These are phyloP conservation scores for Helicorthomorpha holstii DNA, from an alignment of 1,140 invertebrate genomes.

Conservation along the genomic window DNA sequence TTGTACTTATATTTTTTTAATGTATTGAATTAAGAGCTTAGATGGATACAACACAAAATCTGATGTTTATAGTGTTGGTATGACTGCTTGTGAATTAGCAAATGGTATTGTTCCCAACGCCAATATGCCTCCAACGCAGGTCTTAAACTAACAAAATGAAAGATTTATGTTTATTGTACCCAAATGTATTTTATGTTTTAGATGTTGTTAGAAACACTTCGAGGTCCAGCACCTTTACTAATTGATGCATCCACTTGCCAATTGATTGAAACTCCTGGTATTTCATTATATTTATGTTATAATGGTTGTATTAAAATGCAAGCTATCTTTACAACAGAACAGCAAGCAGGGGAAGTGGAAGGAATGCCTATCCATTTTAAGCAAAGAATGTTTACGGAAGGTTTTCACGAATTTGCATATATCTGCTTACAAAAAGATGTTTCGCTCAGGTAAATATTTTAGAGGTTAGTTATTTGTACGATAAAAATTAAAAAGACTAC, in stretches of 20 bases:
- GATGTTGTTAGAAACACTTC: slow-evolving; percentile 76
- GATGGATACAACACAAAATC: slow-evolving; percentile 72
- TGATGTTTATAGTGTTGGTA: slow-evolving; percentile 78
- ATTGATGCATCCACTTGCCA: slow-evolving; percentile 56
- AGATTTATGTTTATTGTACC: not conserved
- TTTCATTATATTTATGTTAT: too few species aligned
- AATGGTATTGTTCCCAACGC: slow-evolving; percentile 75
- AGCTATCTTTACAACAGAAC: slow-evolving; percentile 15
- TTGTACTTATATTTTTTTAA: not conserved
- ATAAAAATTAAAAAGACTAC: too few species aligned
- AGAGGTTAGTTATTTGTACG: too few species aligned
- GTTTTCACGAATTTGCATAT: slow-evolving; percentile 56
- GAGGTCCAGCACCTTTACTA: slow-evolving; percentile 54
- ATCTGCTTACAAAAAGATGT: slow-evolving; percentile 48
- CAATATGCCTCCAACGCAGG: slow-evolving; percentile 56
- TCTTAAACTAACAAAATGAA: slow-evolving; percentile 10
- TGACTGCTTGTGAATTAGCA: slow-evolving; percentile 70
- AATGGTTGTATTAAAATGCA: not conserved
- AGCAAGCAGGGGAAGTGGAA: slow-evolving; percentile 21
- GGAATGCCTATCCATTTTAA: slow-evolving; percentile 12
- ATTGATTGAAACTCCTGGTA: not conserved
- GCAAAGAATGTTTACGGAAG: slow-evolving; percentile 43
- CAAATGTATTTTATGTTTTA: slow-evolving; percentile 13
- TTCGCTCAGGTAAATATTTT: slow-evolving; percentile 39
- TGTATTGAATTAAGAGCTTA: slow-evolving; percentile 44